Evolutionary conservation across 2,888 invertebrate genomes (phyloP).

Genomic region (Bruchidius siliquastri): DNA sequence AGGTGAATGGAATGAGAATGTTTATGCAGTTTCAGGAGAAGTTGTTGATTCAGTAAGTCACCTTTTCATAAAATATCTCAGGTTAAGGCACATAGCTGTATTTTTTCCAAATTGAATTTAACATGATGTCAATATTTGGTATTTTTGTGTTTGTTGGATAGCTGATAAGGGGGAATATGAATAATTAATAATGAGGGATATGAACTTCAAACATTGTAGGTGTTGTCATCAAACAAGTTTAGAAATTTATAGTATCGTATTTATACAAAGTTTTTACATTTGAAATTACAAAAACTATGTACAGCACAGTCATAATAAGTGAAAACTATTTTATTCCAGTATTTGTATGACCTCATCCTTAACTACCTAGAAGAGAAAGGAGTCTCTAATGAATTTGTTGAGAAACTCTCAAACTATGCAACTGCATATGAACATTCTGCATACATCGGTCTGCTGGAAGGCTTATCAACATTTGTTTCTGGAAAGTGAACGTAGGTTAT

Average conservation of each 20-base stretch:
- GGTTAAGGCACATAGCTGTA: slow-evolving; percentile 6
- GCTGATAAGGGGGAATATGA: too few species aligned
- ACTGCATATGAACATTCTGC: slow-evolving; percentile 90
- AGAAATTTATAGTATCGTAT: too few species aligned
- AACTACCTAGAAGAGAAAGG: slow-evolving; percentile 95
- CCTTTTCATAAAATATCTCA: too few species aligned
- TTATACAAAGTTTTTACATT: too few species aligned
- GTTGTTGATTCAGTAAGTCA: slow-evolving; percentile 85
- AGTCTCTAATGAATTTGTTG: slow-evolving; percentile 86
- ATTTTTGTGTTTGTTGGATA: too few species aligned
- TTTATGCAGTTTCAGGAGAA: slow-evolving; percentile 88
- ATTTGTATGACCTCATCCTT: slow-evolving; percentile 90
- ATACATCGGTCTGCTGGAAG: slow-evolving; percentile 84
- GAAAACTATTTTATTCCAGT: slow-evolving; percentile 54
- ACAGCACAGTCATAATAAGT: too few species aligned
- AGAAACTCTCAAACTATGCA: slow-evolving; percentile 80
- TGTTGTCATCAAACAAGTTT: too few species aligned
- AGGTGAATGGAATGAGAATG: slow-evolving; percentile 82
- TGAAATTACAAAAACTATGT: too few species aligned
- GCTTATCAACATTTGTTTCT: slow-evolving; percentile 79
- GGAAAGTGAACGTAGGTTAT: slow-evolving; percentile 45
- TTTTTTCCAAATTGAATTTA: background rate
- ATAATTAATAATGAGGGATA: too few species aligned
- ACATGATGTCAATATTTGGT: too few species aligned
- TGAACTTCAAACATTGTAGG: too few species aligned